Evolutionary conservation across 2,797 vertebrate genomes (phyloP).

Genomic region (Antrozous pallidus): DNA sequence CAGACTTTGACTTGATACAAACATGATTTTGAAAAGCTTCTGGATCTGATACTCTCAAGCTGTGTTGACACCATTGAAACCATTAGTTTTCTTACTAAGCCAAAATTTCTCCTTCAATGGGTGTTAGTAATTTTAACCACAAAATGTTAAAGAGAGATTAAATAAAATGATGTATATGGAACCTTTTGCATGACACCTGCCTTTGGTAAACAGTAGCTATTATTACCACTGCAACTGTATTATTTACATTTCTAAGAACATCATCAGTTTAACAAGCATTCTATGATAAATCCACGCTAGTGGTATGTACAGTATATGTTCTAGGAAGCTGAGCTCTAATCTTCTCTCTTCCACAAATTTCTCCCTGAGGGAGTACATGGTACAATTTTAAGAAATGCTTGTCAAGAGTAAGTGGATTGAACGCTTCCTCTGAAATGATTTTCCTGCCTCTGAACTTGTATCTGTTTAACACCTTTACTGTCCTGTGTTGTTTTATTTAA

Average conservation of each 20-base stretch:
- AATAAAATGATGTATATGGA: neutral
- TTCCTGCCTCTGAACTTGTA: neutral
- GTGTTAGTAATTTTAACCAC: neutral
- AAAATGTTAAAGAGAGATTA: neutral
- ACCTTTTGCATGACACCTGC: neutral
- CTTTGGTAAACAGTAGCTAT: neutral
- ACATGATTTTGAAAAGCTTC: neutral
- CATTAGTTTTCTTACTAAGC: neutral
- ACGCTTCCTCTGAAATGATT: conserved; percentile 41
- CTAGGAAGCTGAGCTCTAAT: conserved; percentile 9
- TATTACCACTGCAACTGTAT: neutral
- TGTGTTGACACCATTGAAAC: neutral
- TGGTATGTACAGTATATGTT: neutral
- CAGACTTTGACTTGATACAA: neutral
- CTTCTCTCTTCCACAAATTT: conserved; percentile 46
- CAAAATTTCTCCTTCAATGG: neutral
- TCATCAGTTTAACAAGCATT: neutral
- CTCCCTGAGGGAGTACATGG: conserved; percentile 24
- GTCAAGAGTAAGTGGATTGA: conserved; percentile 27
- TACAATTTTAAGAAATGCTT: conserved; percentile 55
- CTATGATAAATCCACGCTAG: neutral
- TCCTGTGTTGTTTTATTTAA: neutral
- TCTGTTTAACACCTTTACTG: neutral
- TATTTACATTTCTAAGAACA: neutral
- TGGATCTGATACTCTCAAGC: neutral